Percentiles rank a stretch among this genome's conserved stretches.
These are phyloP conservation scores for Caranx melampygus DNA, from an alignment of 2,113 vertebrate species.

Conservation along the genomic window DNA sequence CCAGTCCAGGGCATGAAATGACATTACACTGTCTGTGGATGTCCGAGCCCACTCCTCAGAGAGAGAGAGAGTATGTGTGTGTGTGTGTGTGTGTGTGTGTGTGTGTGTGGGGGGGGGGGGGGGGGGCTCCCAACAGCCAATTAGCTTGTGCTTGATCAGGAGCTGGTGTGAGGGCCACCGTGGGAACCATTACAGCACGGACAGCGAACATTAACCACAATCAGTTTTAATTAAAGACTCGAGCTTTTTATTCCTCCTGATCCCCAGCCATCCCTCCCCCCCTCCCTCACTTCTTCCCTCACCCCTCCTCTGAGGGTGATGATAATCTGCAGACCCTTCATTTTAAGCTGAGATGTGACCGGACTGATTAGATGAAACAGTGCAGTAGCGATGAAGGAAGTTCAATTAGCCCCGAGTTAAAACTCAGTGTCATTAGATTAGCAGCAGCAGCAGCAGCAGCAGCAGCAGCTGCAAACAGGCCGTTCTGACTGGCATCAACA, in stretches of 20 bases:
- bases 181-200: conserved; percentile 61
- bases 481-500: neutral
- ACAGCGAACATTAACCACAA: conserved; percentile 69
- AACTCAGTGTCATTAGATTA: conserved; percentile 21
- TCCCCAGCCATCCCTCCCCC: conserved; percentile 8
- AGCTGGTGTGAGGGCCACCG: conserved; percentile 55
- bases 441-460: neutral
- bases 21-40: conserved; percentile 41
- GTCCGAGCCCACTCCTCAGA: conserved; percentile 40
- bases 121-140: conserved; percentile 65
- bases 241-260: conserved; percentile 24
- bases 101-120: neutral
- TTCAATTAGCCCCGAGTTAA: conserved; percentile 42
- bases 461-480: no score
- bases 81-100: no score
- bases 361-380: conserved; percentile 51
- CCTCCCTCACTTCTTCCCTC: neutral
- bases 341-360: neutral
- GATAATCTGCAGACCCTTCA: conserved; percentile 37
- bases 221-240: conserved; percentile 72
- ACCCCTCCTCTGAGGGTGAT: neutral
- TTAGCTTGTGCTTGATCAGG: conserved; percentile 66
- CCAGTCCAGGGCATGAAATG: conserved; percentile 36
- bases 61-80: neutral
- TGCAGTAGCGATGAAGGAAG: conserved; percentile 44